phyloP scores from a whole-genome alignment of 2,113 vertebrate species.

The Bostrychus sinensis region DNA sequence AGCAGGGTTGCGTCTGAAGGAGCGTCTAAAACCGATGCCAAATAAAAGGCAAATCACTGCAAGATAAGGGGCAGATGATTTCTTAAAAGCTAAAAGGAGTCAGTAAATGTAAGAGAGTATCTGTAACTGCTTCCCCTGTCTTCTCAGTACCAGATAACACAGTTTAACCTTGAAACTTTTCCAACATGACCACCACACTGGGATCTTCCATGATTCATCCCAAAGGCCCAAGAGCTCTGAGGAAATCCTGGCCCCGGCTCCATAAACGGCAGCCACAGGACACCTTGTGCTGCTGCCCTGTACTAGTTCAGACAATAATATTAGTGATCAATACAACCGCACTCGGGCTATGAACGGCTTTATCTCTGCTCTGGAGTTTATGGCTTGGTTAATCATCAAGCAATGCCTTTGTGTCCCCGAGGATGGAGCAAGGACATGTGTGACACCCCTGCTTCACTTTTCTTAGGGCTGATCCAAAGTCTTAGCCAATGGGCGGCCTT shows the following conservation, averaged over 20 bases:
- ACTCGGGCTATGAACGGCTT: constrained; percentile 56
- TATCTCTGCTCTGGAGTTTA: constrained; percentile 77
- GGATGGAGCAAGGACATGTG: constrained; percentile 77
- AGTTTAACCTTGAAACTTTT: constrained; percentile 56
- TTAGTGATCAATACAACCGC: constrained; percentile 75
- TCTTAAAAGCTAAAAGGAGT: not conserved
- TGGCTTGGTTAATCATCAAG: constrained; percentile 82
- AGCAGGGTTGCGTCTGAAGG: too few species aligned
- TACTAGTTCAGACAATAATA: constrained; percentile 68
- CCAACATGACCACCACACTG: not conserved
- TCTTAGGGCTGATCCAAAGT: constrained; percentile 66
- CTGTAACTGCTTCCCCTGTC: not conserved
- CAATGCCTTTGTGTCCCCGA: constrained; percentile 72
- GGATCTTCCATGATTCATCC: constrained; percentile 48
- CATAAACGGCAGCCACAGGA: constrained; percentile 64
- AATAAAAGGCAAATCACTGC: not conserved
- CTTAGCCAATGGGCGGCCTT: constrained; percentile 70
- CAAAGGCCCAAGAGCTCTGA: constrained; percentile 19
- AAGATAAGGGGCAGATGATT: not conserved
- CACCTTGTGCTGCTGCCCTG: constrained; percentile 59
- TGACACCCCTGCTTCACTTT: constrained; percentile 63
- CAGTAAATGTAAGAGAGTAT: not conserved
- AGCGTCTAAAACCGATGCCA: not conserved
- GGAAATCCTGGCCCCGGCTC: constrained; percentile 40
- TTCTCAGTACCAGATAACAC: not conserved